A percentile compares a stretch with the other conserved stretches of the same genome.
phyloP scores from a whole-genome alignment of 2,113 vertebrate species.

The Potamarius usumacintae region DNA sequence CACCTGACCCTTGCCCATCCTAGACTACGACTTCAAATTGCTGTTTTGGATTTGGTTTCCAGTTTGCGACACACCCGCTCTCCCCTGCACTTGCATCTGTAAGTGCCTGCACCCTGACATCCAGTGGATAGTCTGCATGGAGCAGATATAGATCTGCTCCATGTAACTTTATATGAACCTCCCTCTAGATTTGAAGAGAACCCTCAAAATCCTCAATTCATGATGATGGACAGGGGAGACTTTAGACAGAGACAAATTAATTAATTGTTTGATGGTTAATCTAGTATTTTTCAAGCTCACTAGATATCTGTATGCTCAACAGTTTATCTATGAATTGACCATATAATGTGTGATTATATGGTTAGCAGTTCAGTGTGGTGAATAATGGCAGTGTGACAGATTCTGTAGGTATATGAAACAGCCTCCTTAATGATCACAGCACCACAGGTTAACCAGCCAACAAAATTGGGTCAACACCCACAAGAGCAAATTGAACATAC shows the following conservation, averaged over 20 bases:
- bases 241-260: not conserved
- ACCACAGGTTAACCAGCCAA: constrained; percentile 49
- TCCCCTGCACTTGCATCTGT: too few relatives aligned
- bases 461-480: constrained; percentile 45
- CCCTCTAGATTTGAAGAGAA: not conserved
- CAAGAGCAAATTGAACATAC: constrained; percentile 32
- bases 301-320: not conserved
- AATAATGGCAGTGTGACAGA: constrained; percentile 33
- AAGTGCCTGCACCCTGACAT: too few relatives aligned
- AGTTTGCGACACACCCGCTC: too few relatives aligned
- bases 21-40: too few relatives aligned
- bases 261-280: not conserved
- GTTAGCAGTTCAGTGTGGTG: constrained; percentile 13
- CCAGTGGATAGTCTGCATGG: not conserved
- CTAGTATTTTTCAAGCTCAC: not conserved
- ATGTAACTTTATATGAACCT: not conserved
- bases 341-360: not conserved
- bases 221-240: not conserved
- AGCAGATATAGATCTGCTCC: not conserved
- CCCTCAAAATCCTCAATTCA: not conserved
- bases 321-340: not conserved
- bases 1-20: too few relatives aligned
- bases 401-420: constrained; percentile 36
- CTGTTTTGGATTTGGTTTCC: too few relatives aligned
- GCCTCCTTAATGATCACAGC: constrained; percentile 14